A percentile compares a stretch with the other conserved stretches of the same genome.
Evolutionary conservation across 2,888 invertebrate species (phyloP).

Genomic region (Achlya flavicornis): DNA sequence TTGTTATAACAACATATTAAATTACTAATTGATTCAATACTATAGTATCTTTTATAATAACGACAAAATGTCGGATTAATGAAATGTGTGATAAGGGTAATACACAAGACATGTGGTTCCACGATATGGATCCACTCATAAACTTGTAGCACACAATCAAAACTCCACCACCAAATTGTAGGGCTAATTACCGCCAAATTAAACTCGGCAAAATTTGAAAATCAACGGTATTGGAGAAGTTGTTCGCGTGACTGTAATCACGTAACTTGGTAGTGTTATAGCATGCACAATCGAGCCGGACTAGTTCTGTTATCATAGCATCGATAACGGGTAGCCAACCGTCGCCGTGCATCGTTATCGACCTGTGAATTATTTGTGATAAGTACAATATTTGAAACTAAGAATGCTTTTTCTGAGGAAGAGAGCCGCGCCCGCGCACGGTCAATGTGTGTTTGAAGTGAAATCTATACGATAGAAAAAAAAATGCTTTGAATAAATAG

Average conservation of each 20-base stretch:
- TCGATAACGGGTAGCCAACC: constrained; percentile 50
- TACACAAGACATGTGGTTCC: not conserved
- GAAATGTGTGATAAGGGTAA: not conserved
- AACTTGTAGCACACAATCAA: constrained; percentile 11
- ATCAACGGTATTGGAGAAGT: constrained; percentile 53
- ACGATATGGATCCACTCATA: not conserved
- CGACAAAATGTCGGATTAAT: not conserved
- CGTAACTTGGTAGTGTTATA: constrained; percentile 56
- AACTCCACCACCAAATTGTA: constrained; percentile 40
- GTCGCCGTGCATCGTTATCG: constrained; percentile 38
- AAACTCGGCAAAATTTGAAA: constrained; percentile 54
- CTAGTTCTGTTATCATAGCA: constrained; percentile 59
- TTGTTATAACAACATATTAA: constrained; percentile 9
- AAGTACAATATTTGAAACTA: not conserved
- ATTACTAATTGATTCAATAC: not conserved
- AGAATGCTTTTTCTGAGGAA: not conserved
- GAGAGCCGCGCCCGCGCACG: constrained; percentile 26
- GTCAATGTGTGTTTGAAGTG: constrained; percentile 20
- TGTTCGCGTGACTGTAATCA: constrained; percentile 61
- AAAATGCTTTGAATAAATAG: too few species aligned
- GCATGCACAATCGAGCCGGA: constrained; percentile 47
- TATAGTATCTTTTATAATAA: not conserved
- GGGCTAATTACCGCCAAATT: constrained; percentile 50
- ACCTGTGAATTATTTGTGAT: constrained; percentile 34
- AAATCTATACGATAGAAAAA: not conserved